phyloP scores from a whole-genome alignment of 2,888 invertebrate genomes.

The Ormyrus pomaceus region DNA sequence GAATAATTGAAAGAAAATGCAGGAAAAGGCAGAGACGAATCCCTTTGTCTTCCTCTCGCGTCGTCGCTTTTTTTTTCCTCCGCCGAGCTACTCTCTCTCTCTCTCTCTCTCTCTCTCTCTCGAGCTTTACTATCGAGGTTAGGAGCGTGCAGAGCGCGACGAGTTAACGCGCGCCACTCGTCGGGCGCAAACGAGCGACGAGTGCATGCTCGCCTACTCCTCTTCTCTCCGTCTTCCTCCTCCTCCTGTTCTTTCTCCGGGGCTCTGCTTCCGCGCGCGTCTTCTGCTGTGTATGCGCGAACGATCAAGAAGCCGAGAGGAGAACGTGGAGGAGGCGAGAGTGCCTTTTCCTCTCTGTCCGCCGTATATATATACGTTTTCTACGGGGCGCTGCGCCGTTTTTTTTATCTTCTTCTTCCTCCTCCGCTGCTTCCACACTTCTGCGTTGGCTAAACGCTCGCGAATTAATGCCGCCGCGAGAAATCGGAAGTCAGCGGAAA shows the following conservation, averaged over 20 bases:
- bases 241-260: neutral
- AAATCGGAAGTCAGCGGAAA: neutral
- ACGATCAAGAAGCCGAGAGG: conserved; percentile 38
- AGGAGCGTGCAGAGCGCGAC: neutral
- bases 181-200: too few relatives aligned
- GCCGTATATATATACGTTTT: too few relatives aligned
- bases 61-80: conserved; percentile 19
- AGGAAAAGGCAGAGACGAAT: conserved; percentile 53
- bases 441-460: neutral
- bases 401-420: conserved; percentile 1
- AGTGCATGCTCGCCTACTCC: too few relatives aligned
- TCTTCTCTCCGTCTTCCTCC: neutral
- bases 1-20: conserved; percentile 61
- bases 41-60: too few relatives aligned
- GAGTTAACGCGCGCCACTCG: neutral
- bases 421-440: neutral
- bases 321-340: too few relatives aligned
- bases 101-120: conserved; percentile 13
- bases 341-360: too few relatives aligned
- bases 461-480: neutral
- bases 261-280: neutral
- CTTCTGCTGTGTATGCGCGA: conserved; percentile 22
- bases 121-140: neutral
- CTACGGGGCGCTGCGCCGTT: neutral
- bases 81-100: conserved; percentile 1